Base-by-base conservation (phyloP, 2,888 invertebrate species). In the Agonopterix arenella region DNA sequence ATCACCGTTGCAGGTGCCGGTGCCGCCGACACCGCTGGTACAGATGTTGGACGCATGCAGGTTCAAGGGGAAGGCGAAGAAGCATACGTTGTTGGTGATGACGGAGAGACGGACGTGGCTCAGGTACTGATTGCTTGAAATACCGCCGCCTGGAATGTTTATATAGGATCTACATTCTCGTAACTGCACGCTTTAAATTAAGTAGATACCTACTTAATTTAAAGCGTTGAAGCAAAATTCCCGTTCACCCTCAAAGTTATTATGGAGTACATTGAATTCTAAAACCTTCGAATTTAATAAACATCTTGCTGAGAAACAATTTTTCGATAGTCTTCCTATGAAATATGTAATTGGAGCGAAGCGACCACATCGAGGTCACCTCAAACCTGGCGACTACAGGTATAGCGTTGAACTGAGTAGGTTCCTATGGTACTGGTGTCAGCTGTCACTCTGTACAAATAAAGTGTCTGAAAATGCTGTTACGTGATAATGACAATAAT, bases 1-100 rank as follows among this genome's bases (percentile, higher is more conserved):
- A 54, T 80, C 79, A 4, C 80, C 78, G 0, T 43, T 8, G 60
- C 77, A 78, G 13, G 68, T 65, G 45, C 72, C 62, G 9, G 52
- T 49, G 9, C 64, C 66, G 2, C 68, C 68, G 4, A 51, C 13
- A 2, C 76, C 73, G 52, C 73, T 76, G 28, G 73, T 76, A 56
- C 80, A 80, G 42, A 80, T 59, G 55, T 77, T 76, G 8, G 61
- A 55, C 0, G 54, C 16, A 8, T 63, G 65, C 0, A 80, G 2
- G 8, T 60, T 45, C 1, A 65, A 16, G 2, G 60, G 59, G 54
- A 59, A 65, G 10, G 53, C 48, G 2, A 52, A 4, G 3, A 16
- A 41, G 52, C 69, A 69, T 0, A 53, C 51, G 2, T 8, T 7
- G 51, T 66, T 64, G 9, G 55, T 11, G 48, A 68, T 61, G 3